A percentile compares a stretch with the other conserved stretches of the same genome.
Conservation (phyloP, 2,888 invertebrate genomes). For the Julus scanicus region DNA sequence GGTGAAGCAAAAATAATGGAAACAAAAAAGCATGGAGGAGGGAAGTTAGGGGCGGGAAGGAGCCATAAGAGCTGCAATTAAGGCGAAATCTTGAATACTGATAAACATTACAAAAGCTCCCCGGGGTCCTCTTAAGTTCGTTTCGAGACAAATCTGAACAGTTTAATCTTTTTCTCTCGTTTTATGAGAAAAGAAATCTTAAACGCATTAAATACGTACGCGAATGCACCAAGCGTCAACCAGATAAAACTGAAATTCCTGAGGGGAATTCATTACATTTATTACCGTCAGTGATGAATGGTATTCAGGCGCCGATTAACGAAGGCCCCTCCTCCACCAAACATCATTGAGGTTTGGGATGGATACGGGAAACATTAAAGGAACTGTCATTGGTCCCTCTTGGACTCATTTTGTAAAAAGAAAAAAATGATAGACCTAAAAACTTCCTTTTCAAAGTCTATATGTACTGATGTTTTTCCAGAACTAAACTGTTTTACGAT, state of each 20-base stretch:
- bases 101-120: not conserved
- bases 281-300: not conserved
- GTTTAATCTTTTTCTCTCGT: slow-evolving; percentile 1
- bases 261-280: not conserved
- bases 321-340: not conserved
- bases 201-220: not conserved
- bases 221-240: not conserved
- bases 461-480: too few relatives aligned
- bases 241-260: not conserved
- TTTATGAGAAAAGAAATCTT: slow-evolving; percentile 1
- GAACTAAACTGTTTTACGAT: too few relatives aligned
- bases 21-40: not conserved
- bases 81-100: slow-evolving; percentile 1
- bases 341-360: not conserved
- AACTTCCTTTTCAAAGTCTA: too few relatives aligned
- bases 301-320: not conserved
- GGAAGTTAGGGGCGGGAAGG: not conserved
- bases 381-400: not conserved
- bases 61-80: not conserved
- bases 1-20: not conserved
- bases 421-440: too few relatives aligned
- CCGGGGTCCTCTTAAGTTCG: not conserved
- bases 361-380: too few relatives aligned
- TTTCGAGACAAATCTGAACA: slow-evolving; percentile 1
- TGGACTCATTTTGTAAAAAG: not conserved